Conservation (phyloP, 2,797 vertebrate genomes). For the Rhabdophis nuchalis region DNA sequence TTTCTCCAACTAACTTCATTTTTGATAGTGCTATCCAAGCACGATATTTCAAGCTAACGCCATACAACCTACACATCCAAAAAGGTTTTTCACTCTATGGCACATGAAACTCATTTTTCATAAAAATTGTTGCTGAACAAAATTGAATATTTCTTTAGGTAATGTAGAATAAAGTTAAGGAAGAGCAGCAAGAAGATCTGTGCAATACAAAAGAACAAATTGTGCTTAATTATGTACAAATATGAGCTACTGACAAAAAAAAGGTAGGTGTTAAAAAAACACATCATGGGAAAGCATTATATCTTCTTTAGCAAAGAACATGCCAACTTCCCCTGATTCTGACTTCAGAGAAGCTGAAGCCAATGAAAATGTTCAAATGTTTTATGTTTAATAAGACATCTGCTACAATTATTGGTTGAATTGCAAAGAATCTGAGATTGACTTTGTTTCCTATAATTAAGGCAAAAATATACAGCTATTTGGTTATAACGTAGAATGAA, state of each 20-base stretch:
- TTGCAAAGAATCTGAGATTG: slow-evolving; percentile 11
- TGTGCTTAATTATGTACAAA: neutral
- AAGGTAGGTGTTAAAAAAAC: neutral
- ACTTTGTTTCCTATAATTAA: neutral
- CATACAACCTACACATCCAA: neutral
- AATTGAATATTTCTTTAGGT: neutral
- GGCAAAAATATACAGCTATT: neutral
- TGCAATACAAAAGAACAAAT: neutral
- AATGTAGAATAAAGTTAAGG: neutral
- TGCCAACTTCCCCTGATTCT: slow-evolving; percentile 3
- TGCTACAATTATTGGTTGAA: neutral
- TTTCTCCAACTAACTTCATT: neutral
- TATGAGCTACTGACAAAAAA: neutral
- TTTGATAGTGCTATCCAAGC: neutral
- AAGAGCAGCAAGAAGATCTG: neutral
- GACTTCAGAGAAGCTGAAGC: slow-evolving; percentile 17
- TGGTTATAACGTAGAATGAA: neutral
- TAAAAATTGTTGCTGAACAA: neutral
- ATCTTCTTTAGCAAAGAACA: neutral
- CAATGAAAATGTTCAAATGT: neutral
- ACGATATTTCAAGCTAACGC: neutral
- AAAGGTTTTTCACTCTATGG: neutral
- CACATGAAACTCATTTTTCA: neutral
- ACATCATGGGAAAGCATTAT: neutral
- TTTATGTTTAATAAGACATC: slow-evolving; percentile 1